Conservation (phyloP, 2,797 vertebrate species). For the Spinibarbus caldwelli region DNA sequence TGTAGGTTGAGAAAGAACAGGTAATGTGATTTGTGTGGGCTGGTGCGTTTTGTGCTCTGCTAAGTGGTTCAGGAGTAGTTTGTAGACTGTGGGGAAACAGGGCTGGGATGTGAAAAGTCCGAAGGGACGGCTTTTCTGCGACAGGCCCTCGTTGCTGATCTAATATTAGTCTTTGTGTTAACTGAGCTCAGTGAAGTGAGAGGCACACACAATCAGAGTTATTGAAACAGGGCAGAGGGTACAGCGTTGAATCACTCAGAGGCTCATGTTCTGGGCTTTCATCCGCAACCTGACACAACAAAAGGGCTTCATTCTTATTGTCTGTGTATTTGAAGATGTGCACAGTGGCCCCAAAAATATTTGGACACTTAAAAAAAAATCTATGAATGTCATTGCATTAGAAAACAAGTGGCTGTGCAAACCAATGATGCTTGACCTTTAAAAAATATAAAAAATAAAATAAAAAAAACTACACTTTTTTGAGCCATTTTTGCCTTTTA, state of each 20-base stretch:
- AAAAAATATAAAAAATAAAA: no score
- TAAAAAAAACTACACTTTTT: background rate
- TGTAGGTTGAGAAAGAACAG: conserved; percentile 24
- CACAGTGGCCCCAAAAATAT: background rate
- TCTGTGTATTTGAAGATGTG: background rate
- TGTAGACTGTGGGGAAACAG: background rate
- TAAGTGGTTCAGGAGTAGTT: conserved; percentile 4
- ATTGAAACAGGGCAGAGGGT: conserved; percentile 34
- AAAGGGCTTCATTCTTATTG: background rate
- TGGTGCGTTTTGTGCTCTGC: conserved; percentile 18
- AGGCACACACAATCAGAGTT: conserved; percentile 21
- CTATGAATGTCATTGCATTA: background rate
- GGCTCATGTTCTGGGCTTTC: conserved; percentile 7
- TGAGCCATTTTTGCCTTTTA: background rate
- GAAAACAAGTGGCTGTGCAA: background rate
- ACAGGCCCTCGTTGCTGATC: conserved; percentile 39
- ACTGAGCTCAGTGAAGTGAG: conserved; percentile 27
- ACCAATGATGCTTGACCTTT: background rate
- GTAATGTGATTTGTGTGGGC: conserved; percentile 20
- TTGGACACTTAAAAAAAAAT: background rate
- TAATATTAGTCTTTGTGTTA: conserved; percentile 48
- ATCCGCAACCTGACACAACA: conserved; percentile 1
- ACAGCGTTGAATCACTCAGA: background rate
- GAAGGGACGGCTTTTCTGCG: conserved; percentile 27
- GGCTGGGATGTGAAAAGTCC: conserved; percentile 12